Percentiles rank a stretch among this genome's conserved stretches.
Conservation (phyloP, 1,140 invertebrate species). For the Drosophila mayri region DNA sequence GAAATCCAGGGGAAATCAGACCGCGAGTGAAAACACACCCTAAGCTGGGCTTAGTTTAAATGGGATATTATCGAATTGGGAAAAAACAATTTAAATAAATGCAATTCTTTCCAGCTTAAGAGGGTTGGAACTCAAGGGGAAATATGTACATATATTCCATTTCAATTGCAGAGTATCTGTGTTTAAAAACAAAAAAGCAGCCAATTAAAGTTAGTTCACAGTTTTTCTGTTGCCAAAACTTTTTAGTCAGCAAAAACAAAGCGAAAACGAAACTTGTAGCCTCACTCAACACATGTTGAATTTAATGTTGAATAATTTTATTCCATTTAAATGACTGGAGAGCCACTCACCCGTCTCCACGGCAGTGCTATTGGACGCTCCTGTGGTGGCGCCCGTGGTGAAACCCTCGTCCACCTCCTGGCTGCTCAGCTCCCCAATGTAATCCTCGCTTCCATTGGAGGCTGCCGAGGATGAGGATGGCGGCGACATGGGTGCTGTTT, state of each 20-base stretch:
- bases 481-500: slow-evolving; percentile 66
- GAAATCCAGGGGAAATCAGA: slow-evolving; percentile 10
- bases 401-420: slow-evolving; percentile 53
- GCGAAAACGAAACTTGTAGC: not conserved
- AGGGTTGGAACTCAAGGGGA: not conserved
- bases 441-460: slow-evolving; percentile 63
- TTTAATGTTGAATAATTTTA: too few species aligned
- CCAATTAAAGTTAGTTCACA: slow-evolving; percentile 21
- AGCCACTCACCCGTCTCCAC: slow-evolving; percentile 52
- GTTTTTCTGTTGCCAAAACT: not conserved
- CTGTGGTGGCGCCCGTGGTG: slow-evolving; percentile 46
- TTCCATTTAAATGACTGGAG: not conserved
- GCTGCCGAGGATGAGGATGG: slow-evolving; percentile 28
- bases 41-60: slow-evolving; percentile 5
- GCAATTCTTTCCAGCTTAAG: not conserved
- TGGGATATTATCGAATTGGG: not conserved
- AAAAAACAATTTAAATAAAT: not conserved
- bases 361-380: slow-evolving; percentile 53
- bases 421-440: slow-evolving; percentile 62
- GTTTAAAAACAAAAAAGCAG: not conserved
- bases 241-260: not conserved
- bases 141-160: too few species aligned
- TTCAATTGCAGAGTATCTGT: not conserved
- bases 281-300: not conserved
- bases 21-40: slow-evolving; percentile 6